These are phyloP conservation scores for Phalacrocorax carbo DNA, from an alignment of 2,113 vertebrate genomes.

Conservation along the genomic window DNA sequence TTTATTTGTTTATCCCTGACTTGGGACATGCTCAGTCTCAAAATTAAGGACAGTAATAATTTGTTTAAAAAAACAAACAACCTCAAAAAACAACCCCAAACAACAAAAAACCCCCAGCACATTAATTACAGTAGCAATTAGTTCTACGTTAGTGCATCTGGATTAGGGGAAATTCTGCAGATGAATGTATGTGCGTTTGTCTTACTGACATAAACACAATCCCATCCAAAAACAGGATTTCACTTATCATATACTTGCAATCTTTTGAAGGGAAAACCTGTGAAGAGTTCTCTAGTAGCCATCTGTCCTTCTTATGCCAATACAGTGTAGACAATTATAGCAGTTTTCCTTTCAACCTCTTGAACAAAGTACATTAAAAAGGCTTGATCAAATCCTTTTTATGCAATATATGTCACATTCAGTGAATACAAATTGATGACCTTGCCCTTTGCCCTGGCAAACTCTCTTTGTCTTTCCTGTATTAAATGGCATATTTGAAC, in stretches of 20 bases:
- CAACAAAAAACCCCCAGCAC: not conserved
- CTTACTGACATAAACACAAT: not conserved
- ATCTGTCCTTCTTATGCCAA: not conserved
- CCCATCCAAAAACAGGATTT: not conserved
- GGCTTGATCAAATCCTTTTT: constrained; percentile 38
- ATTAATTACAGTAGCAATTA: not conserved
- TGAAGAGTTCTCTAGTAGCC: not conserved
- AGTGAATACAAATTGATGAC: constrained; percentile 50
- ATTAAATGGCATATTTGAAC: not conserved
- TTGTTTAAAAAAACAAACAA: not conserved
- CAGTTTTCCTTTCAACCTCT: constrained; percentile 33
- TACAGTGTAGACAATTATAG: not conserved
- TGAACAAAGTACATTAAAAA: constrained; percentile 36
- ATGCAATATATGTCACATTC: constrained; percentile 36
- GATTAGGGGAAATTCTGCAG: not conserved
- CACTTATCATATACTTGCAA: not conserved
- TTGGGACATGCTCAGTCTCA: not conserved
- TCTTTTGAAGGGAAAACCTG: not conserved
- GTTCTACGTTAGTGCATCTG: not conserved
- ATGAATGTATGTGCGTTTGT: not conserved
- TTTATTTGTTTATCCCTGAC: not conserved
- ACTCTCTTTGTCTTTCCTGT: constrained; percentile 10
- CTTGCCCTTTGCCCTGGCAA: constrained; percentile 37
- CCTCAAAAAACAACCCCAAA: not conserved
- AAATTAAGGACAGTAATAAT: not conserved